Base-by-base conservation (phyloP, 2,113 vertebrate species). In the Microtus oregoni region DNA sequence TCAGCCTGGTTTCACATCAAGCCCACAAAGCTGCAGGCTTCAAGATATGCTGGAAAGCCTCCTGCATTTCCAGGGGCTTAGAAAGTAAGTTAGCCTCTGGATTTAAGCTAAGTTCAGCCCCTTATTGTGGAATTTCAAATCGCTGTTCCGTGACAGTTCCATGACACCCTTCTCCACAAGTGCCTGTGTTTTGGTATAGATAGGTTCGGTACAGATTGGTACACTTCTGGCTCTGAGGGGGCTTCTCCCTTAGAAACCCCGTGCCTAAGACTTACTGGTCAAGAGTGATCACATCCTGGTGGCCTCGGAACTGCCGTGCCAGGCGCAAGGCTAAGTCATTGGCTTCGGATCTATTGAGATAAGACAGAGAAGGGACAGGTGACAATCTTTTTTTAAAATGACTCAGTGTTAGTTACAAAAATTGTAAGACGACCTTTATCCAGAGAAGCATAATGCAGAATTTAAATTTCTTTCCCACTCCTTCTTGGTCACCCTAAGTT, bases 251-350 rank as follows among this genome's bases (percentile, higher is more conserved):
- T 86, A 94, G 61, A 90, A 1, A 8, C 83, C 22, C 76, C 50
- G 0, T 5, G 8, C 24, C 15, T 0, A 1, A 70, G 63, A 99
- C 99, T 99, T 98, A 99, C 99, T 99, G 99, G 68, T 99, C 99
- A 96, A 99, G 98, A 22, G 99, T 99, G 97, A 99, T 99, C 98
- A 99, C 98, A 78, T 99, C 99, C 97, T 98, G 98, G 98, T 99
- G 98, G 92, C 99, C 99, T 0, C 87, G 99, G 98, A 99, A 99
- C 97, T 99, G 99, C 96, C 98, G 97, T 76, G 99, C 99, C 86
- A 99, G 97, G 6, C 99, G 99, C 38, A 99, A 98, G 67, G 99
- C 99, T 94, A 99, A 99, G 98, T 99, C 99, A 32, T 99, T 99
- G 97, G 99, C 99, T 98, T 99, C 99, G 5, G 99, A 99, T 95